Evolutionary conservation across 2,113 vertebrate genomes (phyloP).

Genomic region (Naja naja): DNA sequence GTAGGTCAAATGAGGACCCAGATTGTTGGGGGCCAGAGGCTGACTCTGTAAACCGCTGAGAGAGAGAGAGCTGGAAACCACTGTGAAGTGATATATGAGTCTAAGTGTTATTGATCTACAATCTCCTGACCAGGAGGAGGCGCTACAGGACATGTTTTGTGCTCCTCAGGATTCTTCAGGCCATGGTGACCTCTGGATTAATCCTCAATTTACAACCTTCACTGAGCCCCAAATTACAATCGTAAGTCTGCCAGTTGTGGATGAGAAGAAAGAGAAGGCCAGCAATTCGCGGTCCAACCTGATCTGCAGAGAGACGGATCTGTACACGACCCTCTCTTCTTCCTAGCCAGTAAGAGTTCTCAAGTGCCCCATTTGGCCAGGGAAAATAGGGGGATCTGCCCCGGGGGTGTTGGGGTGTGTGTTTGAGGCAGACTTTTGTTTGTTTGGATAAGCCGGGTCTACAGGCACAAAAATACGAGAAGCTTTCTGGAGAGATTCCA

Average conservation of each 20-base stretch:
- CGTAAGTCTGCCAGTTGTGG: background rate
- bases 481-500: background rate
- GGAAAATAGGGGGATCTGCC: background rate
- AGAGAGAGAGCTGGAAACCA: too few relatives aligned
- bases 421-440: background rate
- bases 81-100: too few relatives aligned
- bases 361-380: background rate
- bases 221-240: background rate
- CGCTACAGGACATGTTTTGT: background rate
- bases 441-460: background rate
- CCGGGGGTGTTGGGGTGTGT: background rate
- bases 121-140: background rate
- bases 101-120: too few relatives aligned
- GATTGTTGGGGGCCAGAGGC: too few relatives aligned
- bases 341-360: background rate
- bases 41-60: too few relatives aligned
- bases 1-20: too few relatives aligned
- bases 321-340: background rate
- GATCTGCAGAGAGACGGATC: background rate
- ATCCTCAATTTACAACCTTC: background rate
- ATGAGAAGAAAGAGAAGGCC: too few relatives aligned
- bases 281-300: background rate
- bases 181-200: rapidly evolving
- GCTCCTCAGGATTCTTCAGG: background rate
- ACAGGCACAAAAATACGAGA: too few relatives aligned